A percentile compares a stretch with the other conserved stretches of the same genome.
These are phyloP conservation scores for Panagrolaimus sp. DNA, from an alignment of 1,140 invertebrate species.

Conservation along the genomic window DNA sequence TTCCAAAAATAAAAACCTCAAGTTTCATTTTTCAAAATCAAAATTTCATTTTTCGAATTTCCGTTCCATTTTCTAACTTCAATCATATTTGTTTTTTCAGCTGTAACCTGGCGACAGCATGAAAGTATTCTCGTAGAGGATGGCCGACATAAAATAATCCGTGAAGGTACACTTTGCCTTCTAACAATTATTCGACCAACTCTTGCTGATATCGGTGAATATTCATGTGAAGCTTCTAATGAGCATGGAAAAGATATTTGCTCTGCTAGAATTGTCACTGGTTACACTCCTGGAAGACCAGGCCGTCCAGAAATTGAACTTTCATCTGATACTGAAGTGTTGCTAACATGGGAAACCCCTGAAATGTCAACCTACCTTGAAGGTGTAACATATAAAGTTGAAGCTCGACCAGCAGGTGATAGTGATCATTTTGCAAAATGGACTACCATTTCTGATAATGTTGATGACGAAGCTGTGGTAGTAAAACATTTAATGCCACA, in stretches of 20 bases:
- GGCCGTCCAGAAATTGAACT: constrained; percentile 78
- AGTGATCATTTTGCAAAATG: constrained; percentile 63
- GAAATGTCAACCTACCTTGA: constrained; percentile 70
- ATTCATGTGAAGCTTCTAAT: constrained; percentile 88
- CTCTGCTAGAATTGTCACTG: constrained; percentile 62
- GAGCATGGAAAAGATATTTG: constrained; percentile 64
- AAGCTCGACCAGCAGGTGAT: constrained; percentile 64
- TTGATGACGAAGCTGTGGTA: constrained; percentile 86
- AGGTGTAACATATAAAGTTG: constrained; percentile 68
- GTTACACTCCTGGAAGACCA: constrained; percentile 71
- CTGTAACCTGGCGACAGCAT: constrained; percentile 77
- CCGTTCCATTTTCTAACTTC: too few relatives aligned
- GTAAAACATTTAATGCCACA: constrained; percentile 71
- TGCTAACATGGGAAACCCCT: constrained; percentile 70
- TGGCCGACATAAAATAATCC: constrained; percentile 35
- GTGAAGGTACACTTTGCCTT: constrained; percentile 27
- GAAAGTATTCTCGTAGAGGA: constrained; percentile 59
- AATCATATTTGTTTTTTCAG: too few relatives aligned
- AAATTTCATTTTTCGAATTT: too few relatives aligned
- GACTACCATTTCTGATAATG: constrained; percentile 76
- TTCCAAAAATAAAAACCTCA: too few relatives aligned
- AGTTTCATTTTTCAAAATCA: too few relatives aligned
- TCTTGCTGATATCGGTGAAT: constrained; percentile 70
- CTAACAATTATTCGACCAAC: constrained; percentile 46
- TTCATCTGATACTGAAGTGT: constrained; percentile 75